Evolutionary conservation across 2,797 vertebrate genomes (phyloP).

Genomic region (Channallabes apus): DNA sequence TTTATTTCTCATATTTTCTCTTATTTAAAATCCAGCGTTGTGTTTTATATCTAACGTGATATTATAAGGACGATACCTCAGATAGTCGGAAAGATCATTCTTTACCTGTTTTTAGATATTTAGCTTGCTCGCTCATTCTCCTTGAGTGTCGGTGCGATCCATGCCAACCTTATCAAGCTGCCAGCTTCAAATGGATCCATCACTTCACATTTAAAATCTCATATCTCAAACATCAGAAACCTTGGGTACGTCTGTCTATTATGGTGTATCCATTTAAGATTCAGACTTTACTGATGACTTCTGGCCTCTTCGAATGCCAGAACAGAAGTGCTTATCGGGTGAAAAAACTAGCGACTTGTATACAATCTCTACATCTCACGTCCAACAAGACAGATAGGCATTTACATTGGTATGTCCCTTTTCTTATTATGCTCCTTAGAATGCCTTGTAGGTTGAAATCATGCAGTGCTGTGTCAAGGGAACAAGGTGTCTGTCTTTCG

Average conservation of each 20-base stretch:
- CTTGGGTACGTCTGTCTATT: slow-evolving; percentile 34
- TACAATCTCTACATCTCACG: not conserved
- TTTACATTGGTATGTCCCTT: slow-evolving; percentile 15
- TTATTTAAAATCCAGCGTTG: slow-evolving; percentile 3
- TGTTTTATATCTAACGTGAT: not conserved
- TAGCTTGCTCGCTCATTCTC: slow-evolving; percentile 22
- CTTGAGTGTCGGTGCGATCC: slow-evolving; percentile 38
- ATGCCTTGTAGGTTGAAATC: slow-evolving; percentile 47
- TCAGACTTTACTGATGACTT: slow-evolving; percentile 38
- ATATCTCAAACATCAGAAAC: slow-evolving; percentile 49
- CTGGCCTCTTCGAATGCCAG: slow-evolving; percentile 12
- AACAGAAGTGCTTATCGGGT: slow-evolving; percentile 23
- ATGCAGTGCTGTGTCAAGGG: slow-evolving; percentile 46
- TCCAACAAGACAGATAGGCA: slow-evolving; percentile 12
- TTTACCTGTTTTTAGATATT: slow-evolving; percentile 36
- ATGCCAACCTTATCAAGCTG: slow-evolving; percentile 41
- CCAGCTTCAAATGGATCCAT: slow-evolving; percentile 51
- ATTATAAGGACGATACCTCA: slow-evolving; percentile 16
- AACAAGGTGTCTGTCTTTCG: slow-evolving; percentile 60
- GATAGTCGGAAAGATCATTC: slow-evolving; percentile 33
- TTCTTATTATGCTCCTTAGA: slow-evolving; percentile 31
- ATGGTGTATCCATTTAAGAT: slow-evolving; percentile 31
- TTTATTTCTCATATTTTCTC: not conserved
- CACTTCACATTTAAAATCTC: slow-evolving; percentile 53
- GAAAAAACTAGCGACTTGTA: slow-evolving; percentile 1